Evolutionary conservation across 1,140 invertebrate species (phyloP), one percentile per base, ranked within the genome.

Genomic region (Apis florea): DNA sequence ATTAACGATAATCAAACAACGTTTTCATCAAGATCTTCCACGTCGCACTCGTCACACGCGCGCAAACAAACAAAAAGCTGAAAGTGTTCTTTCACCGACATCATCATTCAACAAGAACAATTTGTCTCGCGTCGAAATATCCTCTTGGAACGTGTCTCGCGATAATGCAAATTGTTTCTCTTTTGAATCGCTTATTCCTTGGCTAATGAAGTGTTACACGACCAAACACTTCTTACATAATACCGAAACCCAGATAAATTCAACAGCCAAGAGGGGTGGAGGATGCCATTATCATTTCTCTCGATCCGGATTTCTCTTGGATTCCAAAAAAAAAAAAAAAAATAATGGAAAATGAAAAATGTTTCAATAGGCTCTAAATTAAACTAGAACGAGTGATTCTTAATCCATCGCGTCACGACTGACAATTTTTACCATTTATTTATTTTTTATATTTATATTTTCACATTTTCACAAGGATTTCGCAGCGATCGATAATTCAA

Each of bases 161-260:
- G 12, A 69, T 51, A 67, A 40, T 64, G 47, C 26, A 64, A 79
- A 72, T 47, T 64, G 59, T 78, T 78, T 69, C 26, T 15, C 53
- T 40, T 54, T 66, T 54, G 8, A 47, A 56, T 51, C 6, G 51
- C 9, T 56, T 56, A 67, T 76, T 67, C n/a, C 61, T 40, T 15
- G 3, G 13, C 31, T 10, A 49, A 59, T n/a, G 15, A 3, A 58
- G n/a, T 3, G 17, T 17, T 47, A 5, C 11, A 21, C 66, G 66
- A 21, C 19, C 40, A 47, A 70, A 78, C 40, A 2, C 13, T 15
- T 21, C 17, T 17, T 63, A 9, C 64, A 19, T 53, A 67, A 68
- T 26, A 58, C 24, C 49, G 12, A 12, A 19, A 31, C 54, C 49
- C n/a, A n/a, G 59, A 59, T 61, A 53, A 53, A 69, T 1, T 9